phyloP scores from a whole-genome alignment of 2,888 invertebrate genomes.

The Carcina quercana region DNA sequence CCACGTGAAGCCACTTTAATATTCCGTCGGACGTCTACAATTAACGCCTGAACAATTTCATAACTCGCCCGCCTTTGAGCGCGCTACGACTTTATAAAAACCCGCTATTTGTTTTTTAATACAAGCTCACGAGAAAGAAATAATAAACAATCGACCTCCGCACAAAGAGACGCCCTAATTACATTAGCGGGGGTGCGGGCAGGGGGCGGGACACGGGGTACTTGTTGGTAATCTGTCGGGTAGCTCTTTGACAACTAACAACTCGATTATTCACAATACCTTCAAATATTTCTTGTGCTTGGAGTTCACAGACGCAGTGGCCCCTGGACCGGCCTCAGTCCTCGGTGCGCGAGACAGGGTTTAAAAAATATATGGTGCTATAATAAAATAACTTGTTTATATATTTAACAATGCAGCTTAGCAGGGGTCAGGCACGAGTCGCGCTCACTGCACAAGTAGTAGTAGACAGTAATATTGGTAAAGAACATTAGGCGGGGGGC shows the following conservation, averaged over 20 bases:
- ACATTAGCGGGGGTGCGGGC: constrained; percentile 49
- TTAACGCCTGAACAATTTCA: constrained; percentile 72
- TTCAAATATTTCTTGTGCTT: too few species aligned
- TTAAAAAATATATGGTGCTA: neutral
- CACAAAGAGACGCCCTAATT: constrained; percentile 55
- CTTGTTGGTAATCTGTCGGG: constrained; percentile 14
- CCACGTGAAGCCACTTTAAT: constrained; percentile 63
- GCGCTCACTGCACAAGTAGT: too few species aligned
- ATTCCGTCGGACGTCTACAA: constrained; percentile 70
- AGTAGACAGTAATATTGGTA: too few species aligned
- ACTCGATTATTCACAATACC: constrained; percentile 5
- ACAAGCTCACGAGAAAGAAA: constrained; percentile 44
- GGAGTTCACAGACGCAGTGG: too few species aligned
- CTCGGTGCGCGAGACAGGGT: neutral
- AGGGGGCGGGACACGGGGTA: constrained; percentile 23
- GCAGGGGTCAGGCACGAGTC: too few species aligned
- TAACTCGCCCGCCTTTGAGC: constrained; percentile 70
- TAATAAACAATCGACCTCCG: constrained; percentile 40
- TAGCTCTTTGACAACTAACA: constrained; percentile 13
- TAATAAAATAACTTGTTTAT: too few species aligned
- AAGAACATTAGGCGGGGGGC: too few species aligned
- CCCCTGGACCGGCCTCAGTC: too few species aligned
- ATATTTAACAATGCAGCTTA: too few species aligned
- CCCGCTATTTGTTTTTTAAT: constrained; percentile 43
- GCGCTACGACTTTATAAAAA: constrained; percentile 41